Conservation (phyloP, 2,888 invertebrate species). For the Morpho helenor region DNA sequence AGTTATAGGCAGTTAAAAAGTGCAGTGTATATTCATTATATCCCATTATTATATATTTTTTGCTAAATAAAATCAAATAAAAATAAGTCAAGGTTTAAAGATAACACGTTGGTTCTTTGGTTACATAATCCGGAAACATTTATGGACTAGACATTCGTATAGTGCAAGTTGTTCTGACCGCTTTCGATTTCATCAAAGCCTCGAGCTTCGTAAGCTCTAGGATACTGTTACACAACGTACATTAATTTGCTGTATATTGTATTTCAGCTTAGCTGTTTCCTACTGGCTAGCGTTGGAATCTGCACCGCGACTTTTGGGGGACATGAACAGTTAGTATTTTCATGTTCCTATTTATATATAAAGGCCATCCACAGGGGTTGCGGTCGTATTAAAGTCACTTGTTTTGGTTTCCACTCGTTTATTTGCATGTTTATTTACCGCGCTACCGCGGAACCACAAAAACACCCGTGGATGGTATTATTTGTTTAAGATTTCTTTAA, state of each 20-base stretch:
- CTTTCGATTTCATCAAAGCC: slow-evolving; percentile 39
- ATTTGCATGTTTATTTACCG: slow-evolving; percentile 13
- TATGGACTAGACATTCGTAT: slow-evolving; percentile 20
- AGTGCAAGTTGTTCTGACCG: slow-evolving; percentile 32
- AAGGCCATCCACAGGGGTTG: slow-evolving; percentile 26
- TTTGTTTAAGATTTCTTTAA: slow-evolving; percentile 66
- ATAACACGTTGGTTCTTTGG: slow-evolving; percentile 7
- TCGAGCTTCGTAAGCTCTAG: slow-evolving; percentile 14
- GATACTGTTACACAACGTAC: slow-evolving; percentile 5
- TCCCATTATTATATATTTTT: background rate
- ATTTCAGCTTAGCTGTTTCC: slow-evolving; percentile 70
- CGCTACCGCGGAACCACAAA: slow-evolving; percentile 48
- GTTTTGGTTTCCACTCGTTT: slow-evolving; percentile 6
- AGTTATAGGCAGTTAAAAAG: background rate
- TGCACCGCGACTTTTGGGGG: slow-evolving; percentile 75
- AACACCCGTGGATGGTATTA: slow-evolving; percentile 50
- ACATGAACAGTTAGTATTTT: slow-evolving; percentile 73
- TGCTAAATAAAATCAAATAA: background rate
- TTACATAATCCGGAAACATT: slow-evolving; percentile 27
- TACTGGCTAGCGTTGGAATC: slow-evolving; percentile 67
- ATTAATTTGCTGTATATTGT: slow-evolving; percentile 33
- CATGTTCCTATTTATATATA: slow-evolving; percentile 31
- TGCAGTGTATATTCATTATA: background rate
- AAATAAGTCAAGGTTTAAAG: background rate
- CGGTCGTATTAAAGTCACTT: slow-evolving; percentile 15